phyloP scores from a whole-genome alignment of 2,888 invertebrate genomes.

The Stegana nigrithorax region DNA sequence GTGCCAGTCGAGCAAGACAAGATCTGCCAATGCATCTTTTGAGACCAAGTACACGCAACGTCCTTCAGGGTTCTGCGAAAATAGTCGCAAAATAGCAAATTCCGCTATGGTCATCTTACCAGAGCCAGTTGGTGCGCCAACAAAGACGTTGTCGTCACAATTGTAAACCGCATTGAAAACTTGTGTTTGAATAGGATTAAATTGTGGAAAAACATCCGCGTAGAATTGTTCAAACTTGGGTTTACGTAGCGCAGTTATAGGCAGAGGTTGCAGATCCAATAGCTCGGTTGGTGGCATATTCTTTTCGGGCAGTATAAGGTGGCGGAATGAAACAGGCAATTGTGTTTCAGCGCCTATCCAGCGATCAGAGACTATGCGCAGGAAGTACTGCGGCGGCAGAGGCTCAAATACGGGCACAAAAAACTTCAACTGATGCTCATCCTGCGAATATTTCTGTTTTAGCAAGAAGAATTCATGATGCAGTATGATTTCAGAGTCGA shows the following conservation, averaged over 20 bases:
- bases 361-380: constrained; percentile 88
- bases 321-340: constrained; percentile 96
- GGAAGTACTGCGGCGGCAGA: constrained; percentile 96
- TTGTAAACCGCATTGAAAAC: constrained; percentile 99
- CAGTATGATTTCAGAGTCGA: constrained; percentile 88
- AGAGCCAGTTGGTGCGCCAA: constrained; percentile 92
- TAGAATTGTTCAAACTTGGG: constrained; percentile 88
- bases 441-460: constrained; percentile 92
- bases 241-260: constrained; percentile 91
- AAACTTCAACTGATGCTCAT: constrained; percentile 97
- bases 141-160: constrained; percentile 97
- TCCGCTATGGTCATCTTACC: constrained; percentile 96
- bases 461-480: constrained; percentile 96
- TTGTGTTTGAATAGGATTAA: constrained; percentile 99
- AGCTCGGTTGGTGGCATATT: constrained; percentile 98
- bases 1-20: constrained; percentile 92
- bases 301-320: constrained; percentile 97
- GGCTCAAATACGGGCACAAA: constrained; percentile 99
- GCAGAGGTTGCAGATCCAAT: constrained; percentile 95
- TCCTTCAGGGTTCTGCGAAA: constrained; percentile 79
- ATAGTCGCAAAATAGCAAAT: constrained; percentile 90
- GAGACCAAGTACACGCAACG: constrained; percentile 95
- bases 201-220: constrained; percentile 86
- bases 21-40: constrained; percentile 89
- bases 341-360: constrained; percentile 97